phyloP scores from a whole-genome alignment of 2,888 invertebrate species.

The Camptogramma bilineatum region DNA sequence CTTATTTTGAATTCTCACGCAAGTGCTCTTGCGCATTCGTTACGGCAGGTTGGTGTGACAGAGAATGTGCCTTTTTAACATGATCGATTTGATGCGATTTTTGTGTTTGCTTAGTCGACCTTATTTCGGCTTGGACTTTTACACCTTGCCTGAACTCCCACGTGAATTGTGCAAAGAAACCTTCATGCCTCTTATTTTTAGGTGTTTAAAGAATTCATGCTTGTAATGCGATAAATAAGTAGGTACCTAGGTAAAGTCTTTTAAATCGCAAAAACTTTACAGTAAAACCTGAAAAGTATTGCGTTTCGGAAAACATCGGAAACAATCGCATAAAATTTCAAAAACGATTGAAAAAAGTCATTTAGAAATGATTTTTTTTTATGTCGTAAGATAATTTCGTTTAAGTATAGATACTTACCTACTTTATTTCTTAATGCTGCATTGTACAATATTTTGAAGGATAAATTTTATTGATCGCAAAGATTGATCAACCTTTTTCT shows the following conservation, averaged over 20 bases:
- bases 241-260: no score
- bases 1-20: slow-evolving; percentile 61
- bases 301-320: no score
- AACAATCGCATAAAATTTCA: no score
- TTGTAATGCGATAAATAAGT: not conserved
- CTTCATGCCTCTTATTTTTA: slow-evolving; percentile 4
- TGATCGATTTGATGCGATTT: slow-evolving; percentile 79
- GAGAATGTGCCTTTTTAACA: slow-evolving; percentile 57
- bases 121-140: slow-evolving; percentile 48
- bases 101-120: slow-evolving; percentile 72
- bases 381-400: no score
- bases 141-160: slow-evolving; percentile 70
- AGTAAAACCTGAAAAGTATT: no score
- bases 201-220: no score
- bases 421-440: not conserved
- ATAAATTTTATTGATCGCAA: no score
- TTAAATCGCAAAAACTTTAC: no score
- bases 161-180: slow-evolving; percentile 48
- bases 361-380: no score
- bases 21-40: slow-evolving; percentile 64
- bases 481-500: slow-evolving; percentile 9
- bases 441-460: not conserved
- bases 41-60: slow-evolving; percentile 64
- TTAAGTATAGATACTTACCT: no score
- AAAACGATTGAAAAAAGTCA: no score